phyloP scores from a whole-genome alignment of 2,888 invertebrate genomes.

The Lottia gigantea region DNA sequence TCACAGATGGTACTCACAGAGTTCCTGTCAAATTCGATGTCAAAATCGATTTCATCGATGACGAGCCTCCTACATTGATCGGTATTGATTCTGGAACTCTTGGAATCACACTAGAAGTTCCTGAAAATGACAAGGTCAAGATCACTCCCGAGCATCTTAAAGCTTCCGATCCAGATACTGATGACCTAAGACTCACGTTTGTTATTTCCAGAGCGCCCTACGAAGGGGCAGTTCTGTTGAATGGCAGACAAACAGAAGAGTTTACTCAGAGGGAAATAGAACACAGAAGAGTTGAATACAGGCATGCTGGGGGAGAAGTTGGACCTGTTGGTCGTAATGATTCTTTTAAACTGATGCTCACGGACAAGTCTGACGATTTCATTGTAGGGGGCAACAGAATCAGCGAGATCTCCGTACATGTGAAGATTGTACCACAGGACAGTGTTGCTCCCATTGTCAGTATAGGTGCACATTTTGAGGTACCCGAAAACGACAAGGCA shows the following conservation, averaged over 20 bases:
- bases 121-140: slow-evolving; percentile 50
- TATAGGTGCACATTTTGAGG: slow-evolving; percentile 47
- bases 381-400: slow-evolving; percentile 53
- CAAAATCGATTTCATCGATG: slow-evolving; percentile 56
- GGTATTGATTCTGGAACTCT: slow-evolving; percentile 45
- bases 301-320: slow-evolving; percentile 63
- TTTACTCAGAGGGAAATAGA: slow-evolving; percentile 63
- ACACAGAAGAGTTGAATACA: slow-evolving; percentile 52
- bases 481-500: slow-evolving; percentile 59
- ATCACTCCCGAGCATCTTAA: slow-evolving; percentile 49
- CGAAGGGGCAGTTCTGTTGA: slow-evolving; percentile 50
- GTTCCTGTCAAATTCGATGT: slow-evolving; percentile 61
- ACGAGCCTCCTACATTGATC: slow-evolving; percentile 55
- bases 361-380: slow-evolving; percentile 54
- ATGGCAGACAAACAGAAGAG: slow-evolving; percentile 44
- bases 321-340: slow-evolving; percentile 52
- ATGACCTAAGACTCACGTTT: slow-evolving; percentile 56
- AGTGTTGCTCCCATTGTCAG: slow-evolving; percentile 59
- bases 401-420: slow-evolving; percentile 49
- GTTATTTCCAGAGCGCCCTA: slow-evolving; percentile 51
- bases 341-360: slow-evolving; percentile 56
- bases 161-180: slow-evolving; percentile 59
- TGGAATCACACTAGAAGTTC: slow-evolving; percentile 48
- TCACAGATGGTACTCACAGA: slow-evolving; percentile 66
- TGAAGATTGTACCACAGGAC: slow-evolving; percentile 62